Evolutionary conservation across 2,797 vertebrate species (phyloP), one percentile per base, ranked within the genome.

Genomic region (Tragopan temminckii): DNA sequence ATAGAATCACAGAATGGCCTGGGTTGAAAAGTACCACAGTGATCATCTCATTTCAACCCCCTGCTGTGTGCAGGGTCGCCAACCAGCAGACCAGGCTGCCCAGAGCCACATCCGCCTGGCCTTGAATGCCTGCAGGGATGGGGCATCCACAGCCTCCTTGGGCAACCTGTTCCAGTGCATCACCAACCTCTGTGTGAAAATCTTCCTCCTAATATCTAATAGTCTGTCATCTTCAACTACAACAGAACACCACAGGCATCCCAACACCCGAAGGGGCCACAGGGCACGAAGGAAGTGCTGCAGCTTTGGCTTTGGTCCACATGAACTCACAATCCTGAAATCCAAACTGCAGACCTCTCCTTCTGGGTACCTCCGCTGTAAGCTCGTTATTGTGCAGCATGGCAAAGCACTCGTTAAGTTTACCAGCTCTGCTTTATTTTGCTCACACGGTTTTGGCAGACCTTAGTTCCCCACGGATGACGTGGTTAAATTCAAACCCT

Each of bases 261-360:
- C 11, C 68, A 25, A 2, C 0, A 15, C 31, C 23, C 33, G 2
- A 2, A 29, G 0, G 72, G 31, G 64, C 27, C 31, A 11, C 0
- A 0, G 2, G 1, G 1, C 0, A 1, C 31, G 13, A 55, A 24
- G 17, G 46, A 3, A 4, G 7, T 4, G n/a, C 4, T 27, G 50
- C 12, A 33, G 52, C 25, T 3, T 0, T 4, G 10, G 52, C 25
- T 3, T 0, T 4, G 12, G 11, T 11, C 25, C 42, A 15, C 10
- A 1, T 5, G 3, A 31, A 35, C 40, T 31, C 7, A 1, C 8
- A 52, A 25, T 19, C 84, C 31, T 53, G 6, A 7, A 43, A 31
- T 4, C 23, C 1, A 15, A 67, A 42, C n/a, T 19, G 1, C 42
- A 17, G 13, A 50, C 40, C 19, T 59, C 19, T 59, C 18, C 85